Conservation (phyloP, 2,797 vertebrate genomes). For the Rhynchotus rufescens region DNA sequence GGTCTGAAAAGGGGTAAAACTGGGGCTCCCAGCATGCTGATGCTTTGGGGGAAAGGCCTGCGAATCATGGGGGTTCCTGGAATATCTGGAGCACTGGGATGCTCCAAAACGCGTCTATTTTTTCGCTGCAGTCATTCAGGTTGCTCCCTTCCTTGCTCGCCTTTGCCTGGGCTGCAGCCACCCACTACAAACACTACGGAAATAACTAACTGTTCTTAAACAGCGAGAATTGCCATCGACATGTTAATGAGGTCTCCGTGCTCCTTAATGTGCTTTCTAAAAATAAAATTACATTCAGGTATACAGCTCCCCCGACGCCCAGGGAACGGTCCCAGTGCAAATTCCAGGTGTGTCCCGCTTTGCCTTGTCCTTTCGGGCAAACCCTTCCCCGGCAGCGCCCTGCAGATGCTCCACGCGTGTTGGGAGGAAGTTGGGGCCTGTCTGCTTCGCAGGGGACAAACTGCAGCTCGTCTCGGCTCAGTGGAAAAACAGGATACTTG, state of each 20-base stretch:
- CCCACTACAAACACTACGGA: neutral
- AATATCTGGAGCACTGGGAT: neutral
- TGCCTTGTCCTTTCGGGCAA: neutral
- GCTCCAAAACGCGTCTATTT: neutral
- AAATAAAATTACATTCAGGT: slow-evolving; percentile 48
- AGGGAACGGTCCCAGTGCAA: neutral
- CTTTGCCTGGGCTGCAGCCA: neutral
- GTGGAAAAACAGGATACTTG: neutral
- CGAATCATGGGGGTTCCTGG: neutral
- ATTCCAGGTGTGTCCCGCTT: neutral
- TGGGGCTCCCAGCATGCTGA: neutral
- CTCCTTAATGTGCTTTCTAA: slow-evolving; percentile 43
- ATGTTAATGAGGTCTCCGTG: slow-evolving; percentile 38
- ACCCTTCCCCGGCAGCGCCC: neutral
- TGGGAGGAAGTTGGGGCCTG: neutral
- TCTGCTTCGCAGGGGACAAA: neutral
- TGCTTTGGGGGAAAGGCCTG: neutral
- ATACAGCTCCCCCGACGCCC: neutral
- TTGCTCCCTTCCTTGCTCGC: neutral
- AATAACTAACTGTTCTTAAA: slow-evolving; percentile 50
- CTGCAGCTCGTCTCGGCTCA: neutral
- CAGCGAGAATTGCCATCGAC: slow-evolving; percentile 17
- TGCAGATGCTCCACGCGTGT: no score
- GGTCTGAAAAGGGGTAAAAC: neutral
- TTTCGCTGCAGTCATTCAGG: neutral